Evolutionary conservation across 2,888 invertebrate species (phyloP), one percentile per base, ranked within the genome.

Genomic region (Lissonota sp.): DNA sequence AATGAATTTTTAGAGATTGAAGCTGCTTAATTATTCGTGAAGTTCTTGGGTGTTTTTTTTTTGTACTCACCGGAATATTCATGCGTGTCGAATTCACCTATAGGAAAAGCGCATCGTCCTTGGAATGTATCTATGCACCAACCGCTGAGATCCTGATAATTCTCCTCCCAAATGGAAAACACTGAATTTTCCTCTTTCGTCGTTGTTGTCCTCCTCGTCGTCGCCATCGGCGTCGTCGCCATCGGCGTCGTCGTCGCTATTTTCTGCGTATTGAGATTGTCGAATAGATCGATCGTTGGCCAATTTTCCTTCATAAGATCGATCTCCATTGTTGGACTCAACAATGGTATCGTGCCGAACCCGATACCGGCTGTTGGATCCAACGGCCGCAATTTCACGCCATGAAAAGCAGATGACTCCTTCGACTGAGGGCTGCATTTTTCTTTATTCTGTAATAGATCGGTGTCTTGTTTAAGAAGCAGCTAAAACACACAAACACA

Each of bases 141-240:
- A 87, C 93, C 93, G 90, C 93, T 94, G 93, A 96, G 94, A 93
- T 96, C 95, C 94, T 95, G 95, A 94, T 95, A 96, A 93, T 95
- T 94, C 93, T 96, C 96, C 94, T 90, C 90, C 92, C 92, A 92
- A 42, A 85, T 81, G 62, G 86, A 83, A 51, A 85, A 82, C 7
- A 84, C 69, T 39, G 84, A 51, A 67, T 78, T 84, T 44, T 87
- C 82, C 64, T 87, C 88, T 72, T 82, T 82, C 76, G 76, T 83
- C 37, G 51, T 74, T 57, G 53, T 57, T n/a, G 46, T 66, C 26
- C 58, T 60, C 7, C 16, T 62, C 10, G 67, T 60, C 71, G 39
- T 62, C 64, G 40, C 26, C 26, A 26, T 26, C 26, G 26, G 26
- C 26, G 26, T 26, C 26, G 26, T 26, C 26, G 26, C 3, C 26